A percentile compares a stretch with the other conserved stretches of the same genome.
These are phyloP conservation scores for Gadopsis bispinosus DNA, from an alignment of 2,797 vertebrate genomes.

Conservation along the genomic window DNA sequence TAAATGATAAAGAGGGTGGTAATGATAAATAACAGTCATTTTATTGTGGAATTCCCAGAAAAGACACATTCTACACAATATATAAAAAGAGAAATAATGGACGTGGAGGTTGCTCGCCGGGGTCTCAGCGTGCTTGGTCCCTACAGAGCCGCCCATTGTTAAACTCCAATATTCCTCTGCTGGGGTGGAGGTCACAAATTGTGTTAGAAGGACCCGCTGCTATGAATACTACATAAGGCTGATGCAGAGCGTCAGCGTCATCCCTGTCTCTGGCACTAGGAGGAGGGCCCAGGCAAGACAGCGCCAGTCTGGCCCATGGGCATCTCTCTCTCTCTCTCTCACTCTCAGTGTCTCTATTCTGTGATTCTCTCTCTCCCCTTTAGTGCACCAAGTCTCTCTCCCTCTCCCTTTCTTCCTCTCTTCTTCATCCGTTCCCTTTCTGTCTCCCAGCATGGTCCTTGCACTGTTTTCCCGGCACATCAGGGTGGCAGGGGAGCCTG, in stretches of 20 bases:
- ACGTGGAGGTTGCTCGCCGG: conserved; percentile 74
- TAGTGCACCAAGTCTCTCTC: conserved; percentile 34
- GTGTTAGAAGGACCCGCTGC: conserved; percentile 87
- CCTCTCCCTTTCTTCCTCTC: conserved; percentile 24
- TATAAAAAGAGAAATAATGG: conserved; percentile 91
- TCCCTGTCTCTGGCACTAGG: conserved; percentile 79
- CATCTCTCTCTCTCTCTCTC: conserved; percentile 57
- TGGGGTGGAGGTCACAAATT: conserved; percentile 90
- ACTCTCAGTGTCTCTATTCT: conserved; percentile 53
- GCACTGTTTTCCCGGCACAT: conserved; percentile 68
- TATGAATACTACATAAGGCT: conserved; percentile 89
- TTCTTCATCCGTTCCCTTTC: conserved; percentile 54
- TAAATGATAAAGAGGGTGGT: conserved; percentile 99
- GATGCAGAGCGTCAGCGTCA: conserved; percentile 84
- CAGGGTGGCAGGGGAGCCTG: conserved; percentile 61
- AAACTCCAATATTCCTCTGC: conserved; percentile 90
- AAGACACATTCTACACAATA: conserved; percentile 97
- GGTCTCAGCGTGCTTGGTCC: conserved; percentile 79
- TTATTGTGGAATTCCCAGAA: conserved; percentile 99
- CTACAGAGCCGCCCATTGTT: conserved; percentile 90
- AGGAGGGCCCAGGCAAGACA: conserved; percentile 82
- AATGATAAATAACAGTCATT: conserved; percentile 99
- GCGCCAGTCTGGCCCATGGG: conserved; percentile 76
- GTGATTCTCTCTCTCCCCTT: conserved; percentile 54
- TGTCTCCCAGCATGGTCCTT: conserved; percentile 61